Evolutionary conservation across 64 coral and sea anemone genomes (phyloP).

Genomic region (Cladopsammia gracilis): DNA sequence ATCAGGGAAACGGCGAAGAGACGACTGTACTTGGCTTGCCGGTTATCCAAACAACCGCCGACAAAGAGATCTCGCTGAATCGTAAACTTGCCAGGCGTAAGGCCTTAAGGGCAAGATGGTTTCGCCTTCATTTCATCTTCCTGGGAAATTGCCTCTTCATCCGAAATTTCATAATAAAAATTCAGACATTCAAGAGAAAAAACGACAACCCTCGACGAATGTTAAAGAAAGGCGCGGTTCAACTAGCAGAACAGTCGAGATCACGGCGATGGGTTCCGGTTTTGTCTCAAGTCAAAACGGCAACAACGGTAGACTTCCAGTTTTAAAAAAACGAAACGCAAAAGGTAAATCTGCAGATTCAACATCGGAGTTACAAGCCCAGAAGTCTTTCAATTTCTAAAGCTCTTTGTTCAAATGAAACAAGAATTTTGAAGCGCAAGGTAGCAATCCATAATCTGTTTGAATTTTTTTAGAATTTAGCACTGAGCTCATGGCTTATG

Average conservation of each 20-base stretch:
- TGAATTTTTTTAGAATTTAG: too few species aligned
- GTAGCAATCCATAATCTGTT: not conserved
- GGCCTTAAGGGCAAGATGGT: not conserved
- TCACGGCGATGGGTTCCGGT: too few species aligned
- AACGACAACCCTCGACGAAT: too few species aligned
- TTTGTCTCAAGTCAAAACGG: not conserved
- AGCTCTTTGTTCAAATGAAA: not conserved
- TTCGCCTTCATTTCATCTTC: not conserved
- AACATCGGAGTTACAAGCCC: not conserved
- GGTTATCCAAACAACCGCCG: not conserved
- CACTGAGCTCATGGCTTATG: too few species aligned
- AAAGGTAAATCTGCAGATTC: not conserved
- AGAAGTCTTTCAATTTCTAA: not conserved
- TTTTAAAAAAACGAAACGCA: not conserved
- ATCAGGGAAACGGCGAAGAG: not conserved
- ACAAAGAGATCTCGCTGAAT: not conserved
- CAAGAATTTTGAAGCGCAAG: not conserved
- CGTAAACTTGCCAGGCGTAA: not conserved
- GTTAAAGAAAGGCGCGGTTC: too few species aligned
- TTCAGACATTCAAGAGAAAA: too few species aligned
- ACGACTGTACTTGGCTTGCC: not conserved
- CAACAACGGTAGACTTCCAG: not conserved
- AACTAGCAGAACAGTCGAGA: not conserved
- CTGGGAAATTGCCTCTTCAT: too few species aligned
- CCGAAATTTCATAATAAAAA: too few species aligned